Conservation (phyloP, 2,113 vertebrate species). For the Sinosuthora webbiana region DNA sequence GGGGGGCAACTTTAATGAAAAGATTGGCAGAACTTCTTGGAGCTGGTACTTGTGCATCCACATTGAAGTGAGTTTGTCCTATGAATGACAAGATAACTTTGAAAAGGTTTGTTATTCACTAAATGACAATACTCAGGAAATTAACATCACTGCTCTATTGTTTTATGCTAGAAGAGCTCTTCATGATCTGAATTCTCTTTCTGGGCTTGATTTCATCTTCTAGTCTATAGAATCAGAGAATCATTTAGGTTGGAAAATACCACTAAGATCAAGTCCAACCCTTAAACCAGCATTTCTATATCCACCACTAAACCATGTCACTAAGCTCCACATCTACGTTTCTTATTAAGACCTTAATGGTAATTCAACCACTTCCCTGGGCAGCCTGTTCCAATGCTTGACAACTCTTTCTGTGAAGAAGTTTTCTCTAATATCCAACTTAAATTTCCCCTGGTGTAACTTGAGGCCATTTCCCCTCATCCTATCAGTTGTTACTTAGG, state of each 20-base stretch:
- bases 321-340: background rate
- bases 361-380: background rate
- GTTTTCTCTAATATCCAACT: background rate
- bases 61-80: background rate
- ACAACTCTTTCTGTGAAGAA: background rate
- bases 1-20: background rate
- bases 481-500: background rate
- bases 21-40: background rate
- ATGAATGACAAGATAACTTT: background rate
- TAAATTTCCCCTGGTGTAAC: background rate
- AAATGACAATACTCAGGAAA: background rate
- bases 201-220: background rate
- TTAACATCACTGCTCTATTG: background rate
- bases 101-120: slow-evolving; percentile 8
- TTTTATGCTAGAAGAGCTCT: background rate
- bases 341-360: background rate
- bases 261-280: background rate
- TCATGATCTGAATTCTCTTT: background rate
- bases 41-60: background rate
- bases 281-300: background rate
- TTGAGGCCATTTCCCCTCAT: background rate
- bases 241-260: background rate
- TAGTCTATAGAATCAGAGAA: background rate
- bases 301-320: background rate
- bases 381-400: background rate